Evolutionary conservation across 2,113 vertebrate species (phyloP).

Genomic region (Drymodes brunneopygia): DNA sequence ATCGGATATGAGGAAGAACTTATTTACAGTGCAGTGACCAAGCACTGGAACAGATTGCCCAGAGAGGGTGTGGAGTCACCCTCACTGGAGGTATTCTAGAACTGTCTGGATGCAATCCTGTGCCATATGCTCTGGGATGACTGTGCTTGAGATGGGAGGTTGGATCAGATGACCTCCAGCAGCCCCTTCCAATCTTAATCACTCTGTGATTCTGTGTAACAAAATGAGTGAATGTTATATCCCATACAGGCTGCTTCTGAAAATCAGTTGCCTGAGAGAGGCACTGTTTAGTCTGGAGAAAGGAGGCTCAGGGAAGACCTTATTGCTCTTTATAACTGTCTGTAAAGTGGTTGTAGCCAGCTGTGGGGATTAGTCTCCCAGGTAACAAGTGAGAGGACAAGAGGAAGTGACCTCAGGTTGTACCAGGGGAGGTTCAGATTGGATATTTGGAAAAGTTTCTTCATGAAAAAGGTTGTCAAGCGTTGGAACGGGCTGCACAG

Average conservation of each 20-base stretch:
- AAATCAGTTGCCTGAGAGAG: not conserved
- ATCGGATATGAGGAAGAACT: not conserved
- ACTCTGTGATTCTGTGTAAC: not conserved
- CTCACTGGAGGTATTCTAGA: not conserved
- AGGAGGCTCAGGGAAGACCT: not conserved
- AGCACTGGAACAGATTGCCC: not conserved
- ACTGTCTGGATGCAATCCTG: not conserved
- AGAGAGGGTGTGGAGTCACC: not conserved
- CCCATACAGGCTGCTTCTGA: not conserved
- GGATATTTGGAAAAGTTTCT: not conserved
- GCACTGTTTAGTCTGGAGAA: not conserved
- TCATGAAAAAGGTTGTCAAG: not conserved
- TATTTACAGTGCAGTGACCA: not conserved
- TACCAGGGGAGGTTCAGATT: not conserved
- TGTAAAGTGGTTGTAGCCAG: not conserved
- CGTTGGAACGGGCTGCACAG: not conserved
- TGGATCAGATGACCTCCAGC: not conserved
- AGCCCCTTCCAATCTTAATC: not conserved
- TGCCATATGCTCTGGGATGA: not conserved
- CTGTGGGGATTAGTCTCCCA: fast-evolving
- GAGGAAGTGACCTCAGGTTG: not conserved
- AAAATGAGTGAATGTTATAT: not conserved
- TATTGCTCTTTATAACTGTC: not conserved
- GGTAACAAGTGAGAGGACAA: not conserved
- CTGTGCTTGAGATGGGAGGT: not conserved